Evolutionary conservation across 1,140 invertebrate genomes (phyloP).

Genomic region (Drosophila navojoa): DNA sequence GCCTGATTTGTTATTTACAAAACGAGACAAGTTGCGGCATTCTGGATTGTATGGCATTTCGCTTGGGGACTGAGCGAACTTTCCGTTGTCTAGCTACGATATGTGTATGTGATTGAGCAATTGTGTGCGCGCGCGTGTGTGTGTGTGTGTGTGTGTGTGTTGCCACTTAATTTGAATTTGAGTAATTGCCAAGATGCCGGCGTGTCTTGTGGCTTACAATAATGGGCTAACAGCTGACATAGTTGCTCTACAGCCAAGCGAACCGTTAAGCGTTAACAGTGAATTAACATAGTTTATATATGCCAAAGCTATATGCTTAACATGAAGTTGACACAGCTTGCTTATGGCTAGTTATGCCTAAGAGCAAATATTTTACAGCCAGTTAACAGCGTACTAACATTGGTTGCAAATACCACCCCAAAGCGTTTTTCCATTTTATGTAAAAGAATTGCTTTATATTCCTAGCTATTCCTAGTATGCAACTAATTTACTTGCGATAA

Average conservation of each 20-base stretch:
- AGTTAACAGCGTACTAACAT: background rate
- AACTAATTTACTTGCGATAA: too few relatives aligned
- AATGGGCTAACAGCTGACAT: slow-evolving; percentile 8
- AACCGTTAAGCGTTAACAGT: slow-evolving; percentile 3
- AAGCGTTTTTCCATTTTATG: too few relatives aligned
- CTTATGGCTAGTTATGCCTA: too few relatives aligned
- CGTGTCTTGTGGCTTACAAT: slow-evolving; percentile 34
- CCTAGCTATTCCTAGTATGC: too few relatives aligned
- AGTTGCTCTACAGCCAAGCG: background rate
- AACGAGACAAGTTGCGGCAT: slow-evolving; percentile 79
- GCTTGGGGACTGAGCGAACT: slow-evolving; percentile 4
- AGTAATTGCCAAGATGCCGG: slow-evolving; percentile 70
- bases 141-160: slow-evolving; percentile 48
- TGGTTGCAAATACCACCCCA: too few relatives aligned
- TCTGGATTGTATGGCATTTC: slow-evolving; percentile 60
- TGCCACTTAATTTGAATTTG: slow-evolving; percentile 80
- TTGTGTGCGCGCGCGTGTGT: slow-evolving; percentile 13
- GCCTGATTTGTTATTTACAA: slow-evolving; percentile 84
- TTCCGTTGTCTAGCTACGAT: slow-evolving; percentile 23
- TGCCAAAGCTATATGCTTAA: too few relatives aligned
- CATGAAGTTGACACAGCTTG: too few relatives aligned
- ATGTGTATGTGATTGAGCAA: slow-evolving; percentile 6
- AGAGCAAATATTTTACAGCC: background rate
- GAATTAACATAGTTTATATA: background rate
- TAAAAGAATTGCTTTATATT: too few relatives aligned